Evolutionary conservation across 2,797 vertebrate genomes (phyloP).

Genomic region (Takifugu ocellatus): DNA sequence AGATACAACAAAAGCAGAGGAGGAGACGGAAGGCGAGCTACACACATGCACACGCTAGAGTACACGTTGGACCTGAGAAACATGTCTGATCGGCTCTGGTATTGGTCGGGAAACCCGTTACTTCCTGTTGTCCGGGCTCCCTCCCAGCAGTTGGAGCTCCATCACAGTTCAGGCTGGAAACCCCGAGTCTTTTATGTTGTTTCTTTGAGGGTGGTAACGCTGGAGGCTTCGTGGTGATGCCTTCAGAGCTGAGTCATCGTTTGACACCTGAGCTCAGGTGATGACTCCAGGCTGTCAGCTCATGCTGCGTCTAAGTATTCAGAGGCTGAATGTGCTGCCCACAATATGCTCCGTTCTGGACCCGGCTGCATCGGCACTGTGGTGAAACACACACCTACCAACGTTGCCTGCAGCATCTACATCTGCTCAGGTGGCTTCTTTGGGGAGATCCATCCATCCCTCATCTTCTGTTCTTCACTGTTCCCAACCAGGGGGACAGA

Average conservation of each 20-base stretch:
- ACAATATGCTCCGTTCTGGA: conserved; percentile 22
- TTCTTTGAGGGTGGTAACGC: conserved; percentile 14
- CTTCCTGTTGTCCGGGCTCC: too few relatives aligned
- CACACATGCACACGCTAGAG: too few relatives aligned
- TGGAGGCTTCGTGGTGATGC: conserved; percentile 10
- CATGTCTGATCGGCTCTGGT: background rate
- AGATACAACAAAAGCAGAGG: background rate
- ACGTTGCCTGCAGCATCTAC: conserved; percentile 7
- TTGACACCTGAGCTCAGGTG: conserved; percentile 42
- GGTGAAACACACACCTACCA: conserved; percentile 10
- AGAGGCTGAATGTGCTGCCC: conserved; percentile 39
- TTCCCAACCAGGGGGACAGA: too few relatives aligned
- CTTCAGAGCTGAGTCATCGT: conserved; percentile 33
- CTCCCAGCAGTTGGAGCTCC: background rate
- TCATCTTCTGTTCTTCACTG: too few relatives aligned
- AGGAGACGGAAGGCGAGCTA: background rate
- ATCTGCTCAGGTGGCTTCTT: background rate
- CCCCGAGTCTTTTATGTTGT: conserved; percentile 4
- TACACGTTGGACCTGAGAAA: background rate
- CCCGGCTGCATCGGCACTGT: conserved; percentile 11
- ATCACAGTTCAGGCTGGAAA: conserved; percentile 6
- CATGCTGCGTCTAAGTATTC: conserved; percentile 21
- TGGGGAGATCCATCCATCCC: too few relatives aligned
- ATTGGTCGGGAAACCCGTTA: background rate
- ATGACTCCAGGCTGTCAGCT: conserved; percentile 25